Base-by-base conservation (phyloP, 2,797 vertebrate species). In the Gymnocypris eckloni region DNA sequence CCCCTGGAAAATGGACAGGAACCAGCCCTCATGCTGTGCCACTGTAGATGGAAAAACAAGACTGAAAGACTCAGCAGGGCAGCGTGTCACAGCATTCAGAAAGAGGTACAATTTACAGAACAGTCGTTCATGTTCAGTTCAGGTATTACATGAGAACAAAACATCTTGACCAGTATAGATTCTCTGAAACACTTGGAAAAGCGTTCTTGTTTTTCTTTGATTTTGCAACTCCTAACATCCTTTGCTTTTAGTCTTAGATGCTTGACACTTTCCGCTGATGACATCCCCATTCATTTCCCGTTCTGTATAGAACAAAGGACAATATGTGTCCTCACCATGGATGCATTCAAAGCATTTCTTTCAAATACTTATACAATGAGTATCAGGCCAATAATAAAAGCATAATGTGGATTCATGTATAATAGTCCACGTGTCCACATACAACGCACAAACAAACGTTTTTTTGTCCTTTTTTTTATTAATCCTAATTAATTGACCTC, bases 31-130 rank as follows among this genome's bases (percentile, higher is more conserved):
- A 48, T 79, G 66, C 75, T 59, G 75, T 59, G 75, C 75, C 33
- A 6, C 64, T 12, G 7, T 66, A 81, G 61, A 39, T n/a, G 39
- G 39, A 84, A 84, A 70, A 43, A 54, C 50, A 43, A 43, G 25
- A 16, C 28, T 70, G 50, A 79, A 79, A 79, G 76, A 37, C 83
- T 71, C 52, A 59, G 50, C 18, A 59, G 66, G 75, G 33, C 71
- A 67, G 45, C 22, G 8, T 81, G 83, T 79, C 64, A 33, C 39
- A 71, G 75, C 52, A 59, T 71, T 71, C 75, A 79, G 6, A 84
- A 70, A 79, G 18, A 59, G 50, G 39, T 79, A 54, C 10, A 78
- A 79, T 56, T 84, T 22, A 78, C 2, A 0, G 48, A 78, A 37
- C 61, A 77, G 37, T 45, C 0, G 11, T 69, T 70, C 33, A 22